Evolutionary conservation across 1,140 invertebrate genomes (phyloP).

Genomic region (Samia ricini): DNA sequence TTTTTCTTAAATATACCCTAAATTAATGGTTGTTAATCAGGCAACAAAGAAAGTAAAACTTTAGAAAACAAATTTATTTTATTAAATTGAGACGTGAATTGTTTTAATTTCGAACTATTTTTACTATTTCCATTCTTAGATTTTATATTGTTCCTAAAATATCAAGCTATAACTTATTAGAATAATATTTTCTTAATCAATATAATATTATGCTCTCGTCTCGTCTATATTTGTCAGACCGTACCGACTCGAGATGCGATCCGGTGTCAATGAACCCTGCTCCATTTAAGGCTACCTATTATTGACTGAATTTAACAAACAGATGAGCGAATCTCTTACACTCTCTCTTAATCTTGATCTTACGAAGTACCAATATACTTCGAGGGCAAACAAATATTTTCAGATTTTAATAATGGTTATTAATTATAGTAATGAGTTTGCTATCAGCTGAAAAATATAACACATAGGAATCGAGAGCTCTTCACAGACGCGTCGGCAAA

Average conservation of each 20-base stretch:
- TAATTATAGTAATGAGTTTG: conserved; percentile 9
- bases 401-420: not conserved
- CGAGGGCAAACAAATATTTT: not conserved
- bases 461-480: conserved; percentile 24
- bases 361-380: not conserved
- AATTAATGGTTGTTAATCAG: not conserved
- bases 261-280: conserved; percentile 21
- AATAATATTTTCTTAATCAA: not conserved
- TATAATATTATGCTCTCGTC: not conserved
- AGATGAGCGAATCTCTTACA: no score
- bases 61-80: no score
- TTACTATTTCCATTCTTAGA: no score
- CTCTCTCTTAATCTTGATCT: not conserved
- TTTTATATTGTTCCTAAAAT: not conserved
- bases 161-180: not conserved
- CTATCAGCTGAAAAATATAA: conserved; percentile 20
- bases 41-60: no score
- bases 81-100: no score
- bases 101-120: no score
- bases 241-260: conserved; percentile 17
- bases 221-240: conserved; percentile 6
- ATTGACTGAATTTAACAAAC: conserved; percentile 7
- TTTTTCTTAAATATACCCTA: no score
- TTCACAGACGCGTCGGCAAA: conserved; percentile 41
- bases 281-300: conserved; percentile 21